Conservation (phyloP, 2,797 vertebrate species). For the Neosilurus mollespiculum region DNA sequence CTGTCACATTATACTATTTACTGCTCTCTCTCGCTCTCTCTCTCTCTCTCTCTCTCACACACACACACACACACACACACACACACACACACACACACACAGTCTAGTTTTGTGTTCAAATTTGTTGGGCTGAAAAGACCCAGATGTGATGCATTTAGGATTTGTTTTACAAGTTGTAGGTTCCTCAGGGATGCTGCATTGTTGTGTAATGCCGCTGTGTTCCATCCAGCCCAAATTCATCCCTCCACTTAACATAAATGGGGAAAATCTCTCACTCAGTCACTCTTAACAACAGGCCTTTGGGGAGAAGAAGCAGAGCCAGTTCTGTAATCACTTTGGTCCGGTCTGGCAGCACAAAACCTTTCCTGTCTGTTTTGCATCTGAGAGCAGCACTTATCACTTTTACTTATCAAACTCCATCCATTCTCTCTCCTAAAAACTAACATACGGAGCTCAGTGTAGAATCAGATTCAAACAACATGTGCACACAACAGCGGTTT, state of each 20-base stretch:
- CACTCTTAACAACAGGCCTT: constrained; percentile 11
- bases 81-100: constrained; percentile 30
- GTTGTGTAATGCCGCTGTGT: constrained; percentile 13
- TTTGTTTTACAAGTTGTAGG: constrained; percentile 16
- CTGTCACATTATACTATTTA: background rate
- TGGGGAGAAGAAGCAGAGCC: constrained; percentile 20
- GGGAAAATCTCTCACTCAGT: constrained; percentile 3
- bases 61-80: constrained; percentile 28
- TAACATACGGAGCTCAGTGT: background rate
- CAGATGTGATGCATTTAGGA: background rate
- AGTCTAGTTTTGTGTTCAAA: constrained; percentile 9
- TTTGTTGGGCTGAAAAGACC: constrained; percentile 14
- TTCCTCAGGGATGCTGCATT: background rate
- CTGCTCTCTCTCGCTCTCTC: too few relatives aligned
- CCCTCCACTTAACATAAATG: constrained; percentile 3
- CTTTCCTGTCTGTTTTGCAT: background rate
- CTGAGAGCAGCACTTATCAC: constrained; percentile 8
- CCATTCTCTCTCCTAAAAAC: background rate
- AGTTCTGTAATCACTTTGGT: constrained; percentile 25
- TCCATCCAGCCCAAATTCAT: constrained; percentile 10
- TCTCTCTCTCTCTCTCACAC: background rate
- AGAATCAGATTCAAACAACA: background rate
- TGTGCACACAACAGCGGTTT: background rate
- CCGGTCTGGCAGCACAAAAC: background rate
- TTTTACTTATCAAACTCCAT: background rate